Evolutionary conservation across 2,888 invertebrate species (phyloP), one percentile per base, ranked within the genome.

Genomic region (Brenthis ino): DNA sequence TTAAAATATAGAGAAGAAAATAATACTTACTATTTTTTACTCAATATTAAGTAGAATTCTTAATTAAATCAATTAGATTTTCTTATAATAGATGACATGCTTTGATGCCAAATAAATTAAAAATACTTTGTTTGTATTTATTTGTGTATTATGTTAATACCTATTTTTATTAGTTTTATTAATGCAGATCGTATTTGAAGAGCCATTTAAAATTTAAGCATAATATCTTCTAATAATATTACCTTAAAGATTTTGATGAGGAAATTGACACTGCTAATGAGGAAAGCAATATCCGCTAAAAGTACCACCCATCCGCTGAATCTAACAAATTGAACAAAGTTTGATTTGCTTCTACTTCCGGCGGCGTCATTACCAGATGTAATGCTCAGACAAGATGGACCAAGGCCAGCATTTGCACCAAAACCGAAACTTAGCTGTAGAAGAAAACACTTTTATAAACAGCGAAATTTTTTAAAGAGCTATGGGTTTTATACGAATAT

Each of bases 341-440:
- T 0, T 0, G 80, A 74, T 5, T 71, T 50, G 0, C 43, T n/a
- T 61, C 68, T 14, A 57, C 33, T 11, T 37, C 37, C 11, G 47
- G 33, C 3, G 48, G 37, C 20, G 54, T 20, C 20, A 51, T n/a
- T 16, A 53, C 28, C 64, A 20, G 43, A 13, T 24, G 70, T 65
- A 56, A 64, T 57, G 14, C 76, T 70, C 4, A 86, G 71, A 57
- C 87, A 88, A 0, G 86, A 85, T 3, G 81, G 79, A 0, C 84
- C 84, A 0, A 86, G 76, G 0, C 85, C 88, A 1, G 86, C 82
- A 54, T 87, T 87, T 6, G 83, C 77, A 2, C 86, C 87, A 47
- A 88, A 88, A n/a, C 86, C 89, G 53, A 87, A 87, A 67, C 82
- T 85, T 33, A 89, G 55, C 89, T 89, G 80, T 56, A 77, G 79